Evolutionary conservation across 1,140 invertebrate genomes (phyloP), one percentile per base, ranked within the genome.

Genomic region (Drosophila rhopaloa): DNA sequence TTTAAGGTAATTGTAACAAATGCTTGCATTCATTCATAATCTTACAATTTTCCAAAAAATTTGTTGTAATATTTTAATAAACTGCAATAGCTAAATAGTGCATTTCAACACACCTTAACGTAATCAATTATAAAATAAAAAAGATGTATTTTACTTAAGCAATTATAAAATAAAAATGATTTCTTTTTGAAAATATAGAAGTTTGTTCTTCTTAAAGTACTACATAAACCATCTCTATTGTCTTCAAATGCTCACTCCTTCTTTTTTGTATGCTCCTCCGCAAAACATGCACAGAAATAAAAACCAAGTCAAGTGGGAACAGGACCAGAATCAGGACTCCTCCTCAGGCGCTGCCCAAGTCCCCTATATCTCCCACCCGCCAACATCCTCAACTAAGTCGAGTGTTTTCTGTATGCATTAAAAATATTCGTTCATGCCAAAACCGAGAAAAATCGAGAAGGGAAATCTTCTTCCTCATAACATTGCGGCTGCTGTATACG

Each of bases 381-480:
- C 19, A 32, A 6, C 29, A 32, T 29, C 9, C 32, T 29, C 41
- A 40, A 41, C 53, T 48, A 41, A 76, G 51, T 67, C 68, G 61
- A 88, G 83, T 76, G 83, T 79, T 86, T 84, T 70, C 67, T 57
- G 68, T 88, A 62, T 89, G 76, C 80, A 88, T 89, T 88, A 88
- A 81, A 88, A 88, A 84, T 89, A 88, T 80, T 84, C 76, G 14
- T 19, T 48, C 65, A 77, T 80, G 59, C 76, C 71, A 62, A 70
- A 82, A 66, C 27, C 62, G 50, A 76, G 32, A 46, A 44, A 38
- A 60, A 19, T 47, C 8, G 29, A 38, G 16, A 40, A 54, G 44
- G 43, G 27, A 54, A 50, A 46, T 55, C 32, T 62, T 46, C 53
- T 63, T 63, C 47, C 63, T 79, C 72, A 79, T 78, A 81, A 79